Evolutionary conservation across 2,113 vertebrate species (phyloP).

Genomic region (Protobothrops flavoviridis): DNA sequence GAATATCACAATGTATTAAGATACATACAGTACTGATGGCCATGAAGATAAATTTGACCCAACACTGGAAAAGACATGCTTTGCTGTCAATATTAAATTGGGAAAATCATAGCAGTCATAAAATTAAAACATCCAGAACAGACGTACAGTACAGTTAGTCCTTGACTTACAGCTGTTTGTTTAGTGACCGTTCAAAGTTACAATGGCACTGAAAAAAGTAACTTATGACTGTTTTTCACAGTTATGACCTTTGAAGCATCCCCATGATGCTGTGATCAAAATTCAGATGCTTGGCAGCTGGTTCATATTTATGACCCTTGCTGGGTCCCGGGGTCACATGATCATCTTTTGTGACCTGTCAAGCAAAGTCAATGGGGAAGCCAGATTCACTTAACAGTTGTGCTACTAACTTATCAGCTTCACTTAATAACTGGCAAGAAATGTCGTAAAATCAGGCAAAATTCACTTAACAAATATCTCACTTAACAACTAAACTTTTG

Average conservation of each 20-base stretch:
- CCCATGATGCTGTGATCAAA: not conserved
- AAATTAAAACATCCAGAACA: not conserved
- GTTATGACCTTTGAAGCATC: not conserved
- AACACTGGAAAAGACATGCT: not conserved
- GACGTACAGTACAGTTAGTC: not conserved
- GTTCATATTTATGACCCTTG: not conserved
- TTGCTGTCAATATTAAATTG: not conserved
- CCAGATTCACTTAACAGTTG: not conserved
- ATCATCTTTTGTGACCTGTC: not conserved
- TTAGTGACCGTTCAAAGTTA: not conserved
- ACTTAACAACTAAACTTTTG: not conserved
- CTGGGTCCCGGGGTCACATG: not conserved
- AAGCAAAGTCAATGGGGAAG: not conserved
- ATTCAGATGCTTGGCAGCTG: not conserved
- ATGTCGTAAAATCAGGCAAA: not conserved
- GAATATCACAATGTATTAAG: not conserved
- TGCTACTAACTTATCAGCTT: not conserved
- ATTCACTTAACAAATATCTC: not conserved
- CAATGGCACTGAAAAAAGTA: not conserved
- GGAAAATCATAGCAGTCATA: not conserved
- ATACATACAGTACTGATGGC: not conserved
- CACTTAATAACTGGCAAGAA: not conserved
- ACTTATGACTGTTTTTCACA: not conserved
- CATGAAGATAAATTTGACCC: not conserved
- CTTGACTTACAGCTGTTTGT: not conserved